phyloP scores from a whole-genome alignment of 2,888 invertebrate species.

The Escarpia spicata region DNA sequence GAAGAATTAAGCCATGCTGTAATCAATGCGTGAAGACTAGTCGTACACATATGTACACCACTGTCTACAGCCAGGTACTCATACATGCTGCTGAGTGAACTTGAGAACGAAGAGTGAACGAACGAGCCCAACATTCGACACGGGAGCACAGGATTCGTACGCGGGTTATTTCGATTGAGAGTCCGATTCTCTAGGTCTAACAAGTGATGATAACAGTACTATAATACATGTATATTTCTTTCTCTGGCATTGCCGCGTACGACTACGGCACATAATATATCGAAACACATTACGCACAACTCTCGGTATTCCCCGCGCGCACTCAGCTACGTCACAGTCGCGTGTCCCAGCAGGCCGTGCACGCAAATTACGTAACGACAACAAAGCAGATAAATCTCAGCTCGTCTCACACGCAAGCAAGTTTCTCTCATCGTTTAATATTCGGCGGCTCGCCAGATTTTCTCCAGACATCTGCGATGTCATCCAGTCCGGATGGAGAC shows the following conservation, averaged over 20 bases:
- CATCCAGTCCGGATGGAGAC: background rate
- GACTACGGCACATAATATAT: background rate
- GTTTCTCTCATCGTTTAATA: background rate
- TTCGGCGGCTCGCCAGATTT: background rate
- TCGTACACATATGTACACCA: too few species aligned
- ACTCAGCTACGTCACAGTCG: background rate
- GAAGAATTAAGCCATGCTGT: too few species aligned
- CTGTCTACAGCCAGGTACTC: too few species aligned
- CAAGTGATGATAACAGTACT: background rate
- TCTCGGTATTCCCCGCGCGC: background rate
- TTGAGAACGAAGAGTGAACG: too few species aligned
- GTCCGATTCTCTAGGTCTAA: too few species aligned
- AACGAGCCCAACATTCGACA: too few species aligned
- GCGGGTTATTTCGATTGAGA: too few species aligned
- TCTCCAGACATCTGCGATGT: background rate
- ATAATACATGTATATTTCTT: background rate
- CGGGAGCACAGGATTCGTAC: too few species aligned
- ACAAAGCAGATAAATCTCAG: constrained; percentile 6
- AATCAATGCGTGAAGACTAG: too few species aligned
- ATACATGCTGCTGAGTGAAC: too few species aligned
- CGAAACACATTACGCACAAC: background rate
- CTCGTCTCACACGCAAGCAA: background rate
- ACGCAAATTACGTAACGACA: background rate
- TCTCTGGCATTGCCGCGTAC: background rate
- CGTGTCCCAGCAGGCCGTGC: background rate